Conservation (phyloP, 2,888 invertebrate species). For the Rotaria magnacalcarata region DNA sequence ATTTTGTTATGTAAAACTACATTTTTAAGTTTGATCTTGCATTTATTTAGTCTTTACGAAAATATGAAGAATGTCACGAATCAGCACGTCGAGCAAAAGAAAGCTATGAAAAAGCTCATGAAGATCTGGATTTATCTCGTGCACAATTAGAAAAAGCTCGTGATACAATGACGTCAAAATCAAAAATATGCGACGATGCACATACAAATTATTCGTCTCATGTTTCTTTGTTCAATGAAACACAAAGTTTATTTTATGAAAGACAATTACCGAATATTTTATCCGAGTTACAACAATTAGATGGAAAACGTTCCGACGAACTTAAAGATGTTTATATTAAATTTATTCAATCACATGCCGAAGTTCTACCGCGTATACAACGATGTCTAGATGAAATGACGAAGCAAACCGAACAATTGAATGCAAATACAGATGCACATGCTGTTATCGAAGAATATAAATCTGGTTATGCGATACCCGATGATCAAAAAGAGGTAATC, state of each 20-base stretch:
- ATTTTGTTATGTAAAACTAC: too few relatives aligned
- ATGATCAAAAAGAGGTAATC: slow-evolving; percentile 35
- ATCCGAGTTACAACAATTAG: slow-evolving; percentile 23
- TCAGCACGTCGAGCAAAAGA: slow-evolving; percentile 91
- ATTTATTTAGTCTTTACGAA: slow-evolving; percentile 68
- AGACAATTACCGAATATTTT: slow-evolving; percentile 43
- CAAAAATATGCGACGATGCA: slow-evolving; percentile 15
- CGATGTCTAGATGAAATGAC: slow-evolving; percentile 38
- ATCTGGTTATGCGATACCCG: slow-evolving; percentile 41
- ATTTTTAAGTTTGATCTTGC: background rate
- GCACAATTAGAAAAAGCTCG: slow-evolving; percentile 80
- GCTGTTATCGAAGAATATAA: slow-evolving; percentile 38
- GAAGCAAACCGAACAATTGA: background rate
- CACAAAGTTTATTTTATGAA: slow-evolving; percentile 30
- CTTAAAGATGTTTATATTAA: slow-evolving; percentile 38
- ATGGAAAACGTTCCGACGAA: slow-evolving; percentile 38
- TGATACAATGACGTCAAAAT: slow-evolving; percentile 47
- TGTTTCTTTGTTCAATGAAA: background rate
- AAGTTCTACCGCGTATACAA: slow-evolving; percentile 42
- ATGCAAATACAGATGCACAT: slow-evolving; percentile 16
- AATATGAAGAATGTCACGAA: slow-evolving; percentile 88
- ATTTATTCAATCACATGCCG: slow-evolving; percentile 37
- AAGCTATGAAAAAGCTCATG: slow-evolving; percentile 89
- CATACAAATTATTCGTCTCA: slow-evolving; percentile 15
- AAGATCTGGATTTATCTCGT: slow-evolving; percentile 85